Evolutionary conservation across 2,888 invertebrate species (phyloP), one percentile per base, ranked within the genome.

Genomic region (Eupithecia tripunctaria): DNA sequence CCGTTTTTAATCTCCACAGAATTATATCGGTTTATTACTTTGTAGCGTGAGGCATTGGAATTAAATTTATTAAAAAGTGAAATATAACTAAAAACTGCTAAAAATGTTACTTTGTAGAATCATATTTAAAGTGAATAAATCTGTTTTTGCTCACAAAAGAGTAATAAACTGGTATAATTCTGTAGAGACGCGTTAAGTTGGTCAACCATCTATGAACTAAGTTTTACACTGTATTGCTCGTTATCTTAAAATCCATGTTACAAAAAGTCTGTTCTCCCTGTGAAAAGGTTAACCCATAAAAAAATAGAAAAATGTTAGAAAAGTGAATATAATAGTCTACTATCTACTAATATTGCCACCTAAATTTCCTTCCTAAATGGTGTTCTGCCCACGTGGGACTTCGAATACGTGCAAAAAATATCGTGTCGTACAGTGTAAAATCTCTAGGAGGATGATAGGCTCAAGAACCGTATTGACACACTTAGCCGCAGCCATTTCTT

Each of bases 381-480:
- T 41, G 15, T 41, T n/a, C 18, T 43, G n/a, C 43, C 7, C 4
- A 43, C n/a, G 7, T n/a, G 7, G n/a, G n/a, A 41, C 41, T 41
- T 43, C n/a, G 18, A 43, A 5, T 15, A 18, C n/a, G n/a, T 43
- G 7, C n/a, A 43, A 3, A 43, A 43, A 43, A 51, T 21, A 51
- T 51, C 47, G 47, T 27, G 29, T 8, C 60, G 27, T 60, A 63
- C 29, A 36, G 21, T 63, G 36, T 32, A 14, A 29, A 63, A n/a
- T 36, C n/a, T 63, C 21, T n/a, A 3, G 12, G 43, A 63, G 63
- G 63, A 38, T 21, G 64, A 41, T 38, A 64, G 64, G 64, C 64
- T 36, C 64, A 21, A 64, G 64, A 36, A 36, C 64, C 64, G 64
- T 64, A 64, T 21, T 64, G 38, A 64, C 64, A 64, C 25, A 64